Conservation (phyloP, 2,888 invertebrate species). For the Heliconius hortense region DNA sequence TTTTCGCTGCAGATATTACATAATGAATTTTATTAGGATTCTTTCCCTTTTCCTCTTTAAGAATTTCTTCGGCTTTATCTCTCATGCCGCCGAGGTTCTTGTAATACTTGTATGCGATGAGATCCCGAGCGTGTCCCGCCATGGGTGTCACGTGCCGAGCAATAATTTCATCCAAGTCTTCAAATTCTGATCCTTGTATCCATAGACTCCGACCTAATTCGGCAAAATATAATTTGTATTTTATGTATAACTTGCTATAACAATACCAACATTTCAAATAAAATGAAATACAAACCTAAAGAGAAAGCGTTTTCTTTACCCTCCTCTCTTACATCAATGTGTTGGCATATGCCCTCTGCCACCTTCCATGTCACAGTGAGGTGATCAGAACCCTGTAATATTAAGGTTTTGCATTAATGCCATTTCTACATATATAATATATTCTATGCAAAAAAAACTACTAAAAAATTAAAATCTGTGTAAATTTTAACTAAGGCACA, state of each 20-base stretch:
- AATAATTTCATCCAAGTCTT: conserved; percentile 99
- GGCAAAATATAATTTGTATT: conserved; percentile 11
- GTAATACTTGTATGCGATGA: conserved; percentile 95
- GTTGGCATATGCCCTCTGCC: conserved; percentile 95
- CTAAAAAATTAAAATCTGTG: not conserved
- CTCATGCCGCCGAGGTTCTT: conserved; percentile 87
- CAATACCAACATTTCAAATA: not conserved
- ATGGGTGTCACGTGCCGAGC: conserved; percentile 98
- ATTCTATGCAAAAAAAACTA: not conserved
- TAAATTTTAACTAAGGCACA: too few species aligned
- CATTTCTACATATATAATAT: conserved; percentile 2
- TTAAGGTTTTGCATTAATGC: conserved; percentile 29
- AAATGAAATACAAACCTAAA: conserved; percentile 84
- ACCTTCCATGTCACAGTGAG: conserved; percentile 99
- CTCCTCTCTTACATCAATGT: conserved; percentile 97
- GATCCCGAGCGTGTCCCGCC: conserved; percentile 95
- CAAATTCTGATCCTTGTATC: conserved; percentile 96
- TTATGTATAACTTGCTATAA: not conserved
- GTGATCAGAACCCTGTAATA: conserved; percentile 90
- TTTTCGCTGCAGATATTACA: conserved; percentile 91
- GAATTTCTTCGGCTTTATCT: conserved; percentile 92
- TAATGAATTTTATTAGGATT: conserved; percentile 95
- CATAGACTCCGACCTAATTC: conserved; percentile 83
- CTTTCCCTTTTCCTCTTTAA: conserved; percentile 94
- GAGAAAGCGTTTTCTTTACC: conserved; percentile 98